These are phyloP conservation scores for Prunella fulvescens DNA, from an alignment of 2,113 vertebrate species.

Conservation along the genomic window DNA sequence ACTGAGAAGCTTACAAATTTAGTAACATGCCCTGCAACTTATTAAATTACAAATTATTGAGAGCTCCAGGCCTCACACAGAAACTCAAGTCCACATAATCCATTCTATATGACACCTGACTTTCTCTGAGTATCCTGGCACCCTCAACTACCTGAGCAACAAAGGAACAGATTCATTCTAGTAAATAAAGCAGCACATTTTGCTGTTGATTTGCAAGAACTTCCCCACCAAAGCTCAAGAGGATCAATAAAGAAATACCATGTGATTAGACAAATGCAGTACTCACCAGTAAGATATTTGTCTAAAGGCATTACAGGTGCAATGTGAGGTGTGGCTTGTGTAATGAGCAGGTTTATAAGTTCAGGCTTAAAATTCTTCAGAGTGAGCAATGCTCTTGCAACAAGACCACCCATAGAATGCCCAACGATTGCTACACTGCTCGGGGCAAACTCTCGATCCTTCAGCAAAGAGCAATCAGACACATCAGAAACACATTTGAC, in stretches of 20 bases:
- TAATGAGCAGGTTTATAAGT: constrained; percentile 90
- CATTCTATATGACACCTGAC: neutral
- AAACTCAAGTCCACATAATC: neutral
- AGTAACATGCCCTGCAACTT: neutral
- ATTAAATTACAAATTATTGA: neutral
- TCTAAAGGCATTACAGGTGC: constrained; percentile 92
- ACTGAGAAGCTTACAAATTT: neutral
- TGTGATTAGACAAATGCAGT: neutral
- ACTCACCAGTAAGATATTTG: constrained; percentile 83
- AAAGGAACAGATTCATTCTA: neutral
- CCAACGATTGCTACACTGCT: constrained; percentile 88
- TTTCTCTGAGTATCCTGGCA: neutral
- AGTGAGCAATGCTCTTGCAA: constrained; percentile 91
- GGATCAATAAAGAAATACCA: neutral
- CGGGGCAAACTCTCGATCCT: constrained; percentile 82
- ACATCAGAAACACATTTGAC: neutral
- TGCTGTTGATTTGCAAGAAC: neutral
- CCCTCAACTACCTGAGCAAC: neutral
- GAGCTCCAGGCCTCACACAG: neutral
- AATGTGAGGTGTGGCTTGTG: constrained; percentile 93
- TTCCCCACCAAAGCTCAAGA: neutral
- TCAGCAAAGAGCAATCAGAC: neutral
- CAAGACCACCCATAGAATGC: constrained; percentile 98
- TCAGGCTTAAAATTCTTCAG: constrained; percentile 87
- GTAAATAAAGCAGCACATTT: neutral